Percentiles rank a stretch among this genome's conserved stretches.
Evolutionary conservation across 1,140 invertebrate species (phyloP).

Genomic region (Macrotrachela quadricornifera): DNA sequence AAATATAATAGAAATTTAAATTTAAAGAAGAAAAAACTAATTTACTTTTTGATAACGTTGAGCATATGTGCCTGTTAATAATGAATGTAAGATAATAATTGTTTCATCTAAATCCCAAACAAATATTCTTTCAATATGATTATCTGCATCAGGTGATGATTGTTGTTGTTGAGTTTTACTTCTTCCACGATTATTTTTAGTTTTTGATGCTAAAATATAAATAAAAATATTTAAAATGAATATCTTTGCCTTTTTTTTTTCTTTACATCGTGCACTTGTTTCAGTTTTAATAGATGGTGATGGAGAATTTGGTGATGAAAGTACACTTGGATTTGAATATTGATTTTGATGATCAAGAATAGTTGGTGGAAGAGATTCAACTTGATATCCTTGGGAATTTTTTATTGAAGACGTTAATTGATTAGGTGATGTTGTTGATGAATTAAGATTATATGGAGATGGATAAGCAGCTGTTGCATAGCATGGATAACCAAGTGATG

Average conservation of each 20-base stretch:
- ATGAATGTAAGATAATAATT: conserved; percentile 79
- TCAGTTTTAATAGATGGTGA: neutral
- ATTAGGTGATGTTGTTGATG: no score
- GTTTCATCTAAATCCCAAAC: conserved; percentile 97
- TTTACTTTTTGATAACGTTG: conserved; percentile 60
- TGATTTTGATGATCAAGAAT: neutral
- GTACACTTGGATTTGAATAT: neutral
- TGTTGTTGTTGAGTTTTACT: conserved; percentile 12
- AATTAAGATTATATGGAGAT: no score
- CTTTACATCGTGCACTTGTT: neutral
- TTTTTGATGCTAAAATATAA: neutral
- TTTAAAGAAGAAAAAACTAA: neutral
- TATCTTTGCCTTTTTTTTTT: neutral
- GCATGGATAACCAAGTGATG: no score
- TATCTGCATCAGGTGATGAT: conserved; percentile 46
- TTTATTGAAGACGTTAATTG: no score
- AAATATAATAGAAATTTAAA: neutral
- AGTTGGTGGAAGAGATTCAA: no score
- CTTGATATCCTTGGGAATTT: no score
- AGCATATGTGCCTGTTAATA: conserved; percentile 71
- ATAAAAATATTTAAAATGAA: neutral
- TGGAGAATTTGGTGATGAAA: neutral
- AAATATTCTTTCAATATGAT: conserved; percentile 66
- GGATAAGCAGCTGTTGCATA: no score
- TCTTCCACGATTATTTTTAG: neutral